Base-by-base conservation (phyloP, 2,797 vertebrate species). In the Onychomys torridus region DNA sequence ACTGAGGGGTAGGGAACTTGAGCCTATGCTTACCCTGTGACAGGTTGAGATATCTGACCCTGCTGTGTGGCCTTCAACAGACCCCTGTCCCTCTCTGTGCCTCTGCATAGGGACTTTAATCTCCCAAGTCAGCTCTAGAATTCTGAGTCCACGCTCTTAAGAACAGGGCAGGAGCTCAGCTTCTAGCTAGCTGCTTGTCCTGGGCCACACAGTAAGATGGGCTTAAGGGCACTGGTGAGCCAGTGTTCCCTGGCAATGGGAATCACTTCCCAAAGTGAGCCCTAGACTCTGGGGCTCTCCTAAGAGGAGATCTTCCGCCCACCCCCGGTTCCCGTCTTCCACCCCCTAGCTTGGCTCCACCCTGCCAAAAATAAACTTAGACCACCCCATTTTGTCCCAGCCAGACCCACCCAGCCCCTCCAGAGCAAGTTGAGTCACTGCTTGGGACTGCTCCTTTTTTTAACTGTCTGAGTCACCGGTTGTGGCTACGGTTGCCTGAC, bases 391-490 rank as follows among this genome's bases (percentile, higher is more conserved):
- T 91, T 75, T n/a, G 40, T 96, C 86, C 95, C 97, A 92, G 61
- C 88, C 83, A 46, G 96, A 96, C 92, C 94, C 96, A 96, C 96
- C 97, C 97, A 96, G 71, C 93, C 93, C 78, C 85, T 95, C 73
- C 93, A 91, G 78, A 92, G 96, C 96, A 82, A 55, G 7, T 71
- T 98, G 98, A 97, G 95, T 98, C 98, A 97, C 75, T 2, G 7
- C 96, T 94, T 6, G 1, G 37, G 73, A 69, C 85, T 91, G 92
- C 59, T 96, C 84, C 96, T 93, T 97, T 97, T 97, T 97, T 97
- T 97, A 98, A 97, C 96, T 5, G 25, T 96, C 94, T 98, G 98
- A 97, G 97, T 98, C 98, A 98, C 94, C n/a, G 4, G 67, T 78
- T 93, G 94, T 96, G 95, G 97, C 96, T 75, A 1, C 71, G 89